Base-by-base conservation (phyloP, 2,113 vertebrate genomes). In the Sula dactylatra region DNA sequence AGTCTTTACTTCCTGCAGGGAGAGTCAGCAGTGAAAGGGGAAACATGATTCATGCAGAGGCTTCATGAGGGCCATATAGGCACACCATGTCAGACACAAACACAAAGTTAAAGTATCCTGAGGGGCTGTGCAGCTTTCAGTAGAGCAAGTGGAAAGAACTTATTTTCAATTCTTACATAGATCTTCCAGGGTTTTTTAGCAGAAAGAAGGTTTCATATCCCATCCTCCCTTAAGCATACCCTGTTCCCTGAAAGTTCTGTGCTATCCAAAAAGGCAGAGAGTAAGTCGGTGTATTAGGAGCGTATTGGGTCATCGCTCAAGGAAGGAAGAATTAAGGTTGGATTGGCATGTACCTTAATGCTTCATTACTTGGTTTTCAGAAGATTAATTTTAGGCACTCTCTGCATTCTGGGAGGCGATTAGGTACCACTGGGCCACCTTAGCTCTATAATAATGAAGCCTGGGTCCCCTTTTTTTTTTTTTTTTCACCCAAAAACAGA, bases 301-400 rank as follows among this genome's bases (percentile, higher is more conserved):
- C 61, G 92, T 86, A 87, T 40, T 96, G 96, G 95, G 81, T 97
- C 97, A 97, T 97, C 19, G 91, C 92, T 96, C 95, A 97, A 95
- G 92, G 88, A 97, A 69, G 95, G 72, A 95, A 95, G 92, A 97
- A 96, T 93, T 97, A 97, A 94, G 90, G 72, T 92, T 4, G 0
- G 79, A 78, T 93, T 96, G 94, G 72, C 10, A 0, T 96, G 94
- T 96, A 96, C 91, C 93, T 97, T 97, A 94, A 97, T 52, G 86
- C 90, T 97, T 96, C 95, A 95, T 95, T 97, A 93, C 96, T 88
- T 94, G 59, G 83, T 96, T 95, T 95, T 94, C 90, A 93, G 88
- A 92, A 95, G 97, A 95, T 96, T 95, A 94, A 93, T 94, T 97
- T 95, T 86, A 97, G 94, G 59, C 14, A 71, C 18, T 83, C 19